phyloP scores from a whole-genome alignment of 2,113 vertebrate genomes.

The Cyanistes caeruleus region DNA sequence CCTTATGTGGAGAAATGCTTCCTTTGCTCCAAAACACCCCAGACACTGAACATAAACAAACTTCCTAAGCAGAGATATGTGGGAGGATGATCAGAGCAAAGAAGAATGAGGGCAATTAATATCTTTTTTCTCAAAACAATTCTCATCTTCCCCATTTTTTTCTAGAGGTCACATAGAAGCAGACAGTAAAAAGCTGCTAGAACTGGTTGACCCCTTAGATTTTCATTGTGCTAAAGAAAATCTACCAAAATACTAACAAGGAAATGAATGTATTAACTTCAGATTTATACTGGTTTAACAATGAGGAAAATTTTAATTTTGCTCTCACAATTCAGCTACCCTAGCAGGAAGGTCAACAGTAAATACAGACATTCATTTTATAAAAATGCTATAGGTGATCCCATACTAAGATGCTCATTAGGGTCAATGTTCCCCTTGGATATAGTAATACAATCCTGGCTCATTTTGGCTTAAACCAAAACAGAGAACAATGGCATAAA shows the following conservation, averaged over 20 bases:
- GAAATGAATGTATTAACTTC: background rate
- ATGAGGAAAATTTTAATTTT: background rate
- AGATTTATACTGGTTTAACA: background rate
- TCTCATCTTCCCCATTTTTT: background rate
- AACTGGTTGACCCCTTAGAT: background rate
- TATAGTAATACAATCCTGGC: background rate
- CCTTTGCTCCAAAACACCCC: background rate
- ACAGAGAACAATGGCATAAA: background rate
- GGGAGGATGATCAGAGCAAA: background rate
- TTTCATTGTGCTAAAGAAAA: background rate
- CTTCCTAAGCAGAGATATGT: background rate
- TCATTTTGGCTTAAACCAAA: background rate
- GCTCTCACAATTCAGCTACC: background rate
- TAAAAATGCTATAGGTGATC: background rate
- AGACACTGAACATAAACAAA: rapidly evolving
- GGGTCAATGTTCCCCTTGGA: background rate
- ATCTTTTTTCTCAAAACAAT: background rate
- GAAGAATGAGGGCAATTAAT: background rate
- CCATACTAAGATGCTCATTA: background rate
- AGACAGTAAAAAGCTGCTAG: background rate
- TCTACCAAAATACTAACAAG: background rate
- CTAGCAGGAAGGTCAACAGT: background rate
- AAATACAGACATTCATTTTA: background rate
- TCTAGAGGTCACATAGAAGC: background rate
- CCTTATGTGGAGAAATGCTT: background rate